These are phyloP conservation scores for Xestoiulus laeticollis DNA, from an alignment of 2,888 invertebrate species.

Conservation along the genomic window DNA sequence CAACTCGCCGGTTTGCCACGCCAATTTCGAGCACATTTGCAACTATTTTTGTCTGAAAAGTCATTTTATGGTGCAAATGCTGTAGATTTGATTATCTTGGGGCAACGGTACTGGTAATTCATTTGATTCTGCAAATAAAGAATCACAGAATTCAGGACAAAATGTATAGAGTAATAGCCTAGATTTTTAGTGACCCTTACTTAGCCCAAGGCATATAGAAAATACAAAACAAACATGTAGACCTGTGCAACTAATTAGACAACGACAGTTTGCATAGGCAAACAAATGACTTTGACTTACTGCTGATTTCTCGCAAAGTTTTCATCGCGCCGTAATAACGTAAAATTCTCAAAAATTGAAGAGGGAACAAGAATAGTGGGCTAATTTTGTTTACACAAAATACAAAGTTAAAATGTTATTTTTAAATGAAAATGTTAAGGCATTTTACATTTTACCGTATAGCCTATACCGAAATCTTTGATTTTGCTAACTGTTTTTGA, in stretches of 20 bases:
- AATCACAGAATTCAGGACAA: conserved; percentile 23
- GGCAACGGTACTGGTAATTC: conserved; percentile 28
- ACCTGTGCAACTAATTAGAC: conserved; percentile 21
- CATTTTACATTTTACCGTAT: no score
- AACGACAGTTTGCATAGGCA: conserved; percentile 32
- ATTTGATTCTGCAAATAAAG: conserved; percentile 37
- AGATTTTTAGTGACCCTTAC: conserved; percentile 8
- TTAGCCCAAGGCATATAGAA: not conserved
- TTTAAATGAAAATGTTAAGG: no score
- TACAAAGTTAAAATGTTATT: no score
- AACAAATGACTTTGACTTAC: conserved; percentile 36
- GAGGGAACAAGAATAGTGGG: not conserved
- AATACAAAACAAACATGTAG: not conserved
- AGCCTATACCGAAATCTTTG: no score
- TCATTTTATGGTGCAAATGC: conserved; percentile 37
- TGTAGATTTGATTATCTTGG: conserved; percentile 37
- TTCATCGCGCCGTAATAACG: not conserved
- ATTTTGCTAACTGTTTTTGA: no score
- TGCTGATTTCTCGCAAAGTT: not conserved
- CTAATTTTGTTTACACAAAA: no score
- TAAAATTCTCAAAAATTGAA: not conserved
- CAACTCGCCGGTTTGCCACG: not conserved
- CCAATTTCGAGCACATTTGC: conserved; percentile 34
- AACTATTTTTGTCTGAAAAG: conserved; percentile 19
- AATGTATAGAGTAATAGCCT: not conserved